A percentile compares a stretch with the other conserved stretches of the same genome.
Conservation (phyloP, 2,888 invertebrate genomes). For the Omphaloscelis lunosa region DNA sequence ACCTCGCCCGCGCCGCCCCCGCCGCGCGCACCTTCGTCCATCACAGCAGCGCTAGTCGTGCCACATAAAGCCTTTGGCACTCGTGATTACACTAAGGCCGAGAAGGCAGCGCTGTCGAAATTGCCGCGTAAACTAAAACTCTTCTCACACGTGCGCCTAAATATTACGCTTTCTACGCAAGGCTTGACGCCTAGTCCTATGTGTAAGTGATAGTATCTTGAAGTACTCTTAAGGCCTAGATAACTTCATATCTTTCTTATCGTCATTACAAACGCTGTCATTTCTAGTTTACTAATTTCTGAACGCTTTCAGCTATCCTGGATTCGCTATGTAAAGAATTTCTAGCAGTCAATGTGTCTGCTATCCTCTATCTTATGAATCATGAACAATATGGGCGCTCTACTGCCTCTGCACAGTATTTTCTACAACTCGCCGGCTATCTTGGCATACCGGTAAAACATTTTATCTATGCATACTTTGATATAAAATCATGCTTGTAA, state of each 20-base stretch:
- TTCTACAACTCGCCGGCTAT: conserved; percentile 97
- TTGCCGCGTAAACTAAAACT: conserved; percentile 93
- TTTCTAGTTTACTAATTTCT: conserved; percentile 71
- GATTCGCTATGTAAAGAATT: conserved; percentile 97
- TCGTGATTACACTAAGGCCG: conserved; percentile 93
- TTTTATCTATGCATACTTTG: conserved; percentile 69
- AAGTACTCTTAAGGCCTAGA: conserved; percentile 30
- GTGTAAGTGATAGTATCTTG: conserved; percentile 89
- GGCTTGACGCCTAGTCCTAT: conserved; percentile 94
- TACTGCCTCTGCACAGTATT: conserved; percentile 98
- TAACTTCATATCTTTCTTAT: conserved; percentile 50
- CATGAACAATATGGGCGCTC: conserved; percentile 98
- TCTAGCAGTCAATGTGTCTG: conserved; percentile 96
- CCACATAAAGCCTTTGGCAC: conserved; percentile 94
- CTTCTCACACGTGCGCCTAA: conserved; percentile 93
- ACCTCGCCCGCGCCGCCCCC: conserved; percentile 87
- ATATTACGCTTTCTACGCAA: conserved; percentile 93
- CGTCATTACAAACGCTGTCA: conserved; percentile 51
- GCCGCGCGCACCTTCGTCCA: conserved; percentile 88
- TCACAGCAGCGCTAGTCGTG: conserved; percentile 93
- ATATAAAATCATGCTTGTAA: conserved; percentile 41
- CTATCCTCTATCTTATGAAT: conserved; percentile 98
- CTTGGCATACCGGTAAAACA: conserved; percentile 96
- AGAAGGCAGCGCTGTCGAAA: conserved; percentile 92
- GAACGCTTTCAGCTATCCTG: conserved; percentile 94